phyloP scores from a whole-genome alignment of 2,888 invertebrate species.

The Dinocampus coccinellae region DNA sequence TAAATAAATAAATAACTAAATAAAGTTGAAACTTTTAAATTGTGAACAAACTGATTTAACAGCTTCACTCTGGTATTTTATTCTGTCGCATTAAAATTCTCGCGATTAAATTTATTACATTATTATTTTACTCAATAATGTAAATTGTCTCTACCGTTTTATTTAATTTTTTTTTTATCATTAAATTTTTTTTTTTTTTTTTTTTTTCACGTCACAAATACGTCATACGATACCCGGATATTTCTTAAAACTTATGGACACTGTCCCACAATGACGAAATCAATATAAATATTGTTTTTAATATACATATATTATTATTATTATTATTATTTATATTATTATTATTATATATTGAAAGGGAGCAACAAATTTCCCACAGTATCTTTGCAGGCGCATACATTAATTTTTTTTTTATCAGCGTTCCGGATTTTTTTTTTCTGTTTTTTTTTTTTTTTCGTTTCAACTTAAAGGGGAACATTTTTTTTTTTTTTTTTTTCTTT shows the following conservation, averaged over 20 bases:
- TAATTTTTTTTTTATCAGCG: slow-evolving; percentile 23
- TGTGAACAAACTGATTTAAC: too few species aligned
- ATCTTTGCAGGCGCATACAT: slow-evolving; percentile 29
- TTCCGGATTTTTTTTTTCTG: slow-evolving; percentile 24
- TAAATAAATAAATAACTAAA: too few species aligned
- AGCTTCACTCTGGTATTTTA: too few species aligned
- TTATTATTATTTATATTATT: too few species aligned
- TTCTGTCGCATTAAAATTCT: background rate
- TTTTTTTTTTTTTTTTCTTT: too few species aligned
- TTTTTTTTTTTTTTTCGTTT: slow-evolving; percentile 10
- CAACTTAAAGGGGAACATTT: slow-evolving; percentile 13
- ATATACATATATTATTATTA: too few species aligned
- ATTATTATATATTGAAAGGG: background rate
- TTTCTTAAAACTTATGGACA: background rate
- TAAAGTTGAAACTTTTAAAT: too few species aligned
- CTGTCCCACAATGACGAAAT: slow-evolving; percentile 2
- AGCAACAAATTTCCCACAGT: slow-evolving; percentile 30
- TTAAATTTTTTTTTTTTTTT: background rate
- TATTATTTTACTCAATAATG: background rate
- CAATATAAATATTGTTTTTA: slow-evolving; percentile 8
- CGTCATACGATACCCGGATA: too few species aligned
- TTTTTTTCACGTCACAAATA: background rate
- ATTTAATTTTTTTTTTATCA: background rate
- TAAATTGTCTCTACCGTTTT: background rate
- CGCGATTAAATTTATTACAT: background rate